Conservation (phyloP, 2,797 vertebrate genomes). For the Rhincodon typus region DNA sequence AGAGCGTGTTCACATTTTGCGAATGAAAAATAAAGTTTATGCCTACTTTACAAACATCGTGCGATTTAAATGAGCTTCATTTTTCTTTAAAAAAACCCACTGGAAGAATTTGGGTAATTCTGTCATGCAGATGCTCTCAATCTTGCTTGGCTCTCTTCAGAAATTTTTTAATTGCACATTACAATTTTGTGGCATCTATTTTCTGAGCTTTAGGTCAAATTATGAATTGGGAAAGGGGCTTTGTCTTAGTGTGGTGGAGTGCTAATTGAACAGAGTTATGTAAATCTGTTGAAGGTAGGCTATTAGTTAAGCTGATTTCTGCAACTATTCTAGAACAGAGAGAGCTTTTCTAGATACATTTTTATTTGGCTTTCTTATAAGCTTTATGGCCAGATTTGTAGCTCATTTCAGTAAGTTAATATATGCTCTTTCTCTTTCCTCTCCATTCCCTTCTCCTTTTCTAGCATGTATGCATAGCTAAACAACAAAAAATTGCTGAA, state of each 20-base stretch:
- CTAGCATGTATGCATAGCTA: neutral
- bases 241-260: neutral
- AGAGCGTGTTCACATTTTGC: too few species aligned
- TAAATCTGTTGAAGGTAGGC: neutral
- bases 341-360: neutral
- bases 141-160: neutral
- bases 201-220: neutral
- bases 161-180: neutral
- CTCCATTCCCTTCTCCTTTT: neutral
- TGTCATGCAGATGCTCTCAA: neutral
- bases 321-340: neutral
- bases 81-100: neutral
- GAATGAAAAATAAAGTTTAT: neutral
- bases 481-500: neutral
- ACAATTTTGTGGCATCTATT: neutral
- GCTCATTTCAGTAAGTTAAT: neutral
- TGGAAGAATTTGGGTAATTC: neutral
- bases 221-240: neutral
- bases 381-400: neutral
- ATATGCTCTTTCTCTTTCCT: neutral
- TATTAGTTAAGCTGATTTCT: neutral
- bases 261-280: neutral
- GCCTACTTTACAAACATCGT: neutral
- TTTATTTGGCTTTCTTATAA: neutral
- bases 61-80: neutral